Percentiles rank a stretch among this genome's conserved stretches.
Conservation (phyloP, 2,888 invertebrate species). For the Cheilosia impressa region DNA sequence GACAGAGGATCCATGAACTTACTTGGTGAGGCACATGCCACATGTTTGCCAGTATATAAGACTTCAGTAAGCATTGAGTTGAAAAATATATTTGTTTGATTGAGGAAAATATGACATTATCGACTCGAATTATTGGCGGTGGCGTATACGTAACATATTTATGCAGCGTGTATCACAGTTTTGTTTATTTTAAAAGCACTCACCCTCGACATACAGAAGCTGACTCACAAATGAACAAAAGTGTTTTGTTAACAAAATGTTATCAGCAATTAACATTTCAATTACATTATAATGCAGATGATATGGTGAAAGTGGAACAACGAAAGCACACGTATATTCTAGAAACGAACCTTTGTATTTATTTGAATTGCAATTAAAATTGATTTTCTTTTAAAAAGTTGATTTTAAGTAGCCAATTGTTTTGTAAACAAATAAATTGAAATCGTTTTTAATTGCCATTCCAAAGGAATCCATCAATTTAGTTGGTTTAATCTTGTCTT, state of each 20-base stretch:
- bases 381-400: background rate
- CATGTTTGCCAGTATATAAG: background rate
- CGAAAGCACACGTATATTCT: background rate
- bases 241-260: slow-evolving; percentile 6
- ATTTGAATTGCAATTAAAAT: background rate
- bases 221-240: background rate
- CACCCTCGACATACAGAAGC: background rate
- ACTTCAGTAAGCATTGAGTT: background rate
- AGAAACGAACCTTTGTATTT: slow-evolving; percentile 2
- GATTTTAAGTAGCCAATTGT: background rate
- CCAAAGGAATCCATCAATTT: too few species aligned
- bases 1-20: slow-evolving; percentile 18
- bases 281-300: slow-evolving; percentile 26
- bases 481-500: too few species aligned
- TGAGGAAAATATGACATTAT: background rate
- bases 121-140: background rate
- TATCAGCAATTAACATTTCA: slow-evolving; percentile 47
- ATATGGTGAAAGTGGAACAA: background rate
- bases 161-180: background rate
- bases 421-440: background rate
- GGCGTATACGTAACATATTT: slow-evolving; percentile 10
- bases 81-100: background rate
- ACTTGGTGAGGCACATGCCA: background rate
- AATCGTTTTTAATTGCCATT: background rate
- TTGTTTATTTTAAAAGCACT: background rate